Percentiles rank a stretch among this genome's conserved stretches.
phyloP scores from a whole-genome alignment of 2,888 invertebrate species.

The Thymelicus sylvestris region DNA sequence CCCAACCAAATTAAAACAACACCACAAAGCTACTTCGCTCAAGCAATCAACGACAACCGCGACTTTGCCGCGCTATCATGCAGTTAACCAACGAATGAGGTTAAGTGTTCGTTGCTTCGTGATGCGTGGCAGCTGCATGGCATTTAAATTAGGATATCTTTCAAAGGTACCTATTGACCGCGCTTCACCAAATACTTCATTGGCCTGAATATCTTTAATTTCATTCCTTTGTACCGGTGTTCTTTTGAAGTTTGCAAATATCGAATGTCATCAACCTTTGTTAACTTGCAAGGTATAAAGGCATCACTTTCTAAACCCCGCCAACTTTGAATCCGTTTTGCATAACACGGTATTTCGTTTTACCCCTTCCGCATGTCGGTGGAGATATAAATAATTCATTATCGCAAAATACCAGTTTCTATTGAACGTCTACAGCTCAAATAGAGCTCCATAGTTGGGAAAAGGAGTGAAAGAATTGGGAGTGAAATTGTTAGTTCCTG shows the following conservation, averaged over 20 bases:
- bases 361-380: slow-evolving; percentile 56
- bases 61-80: slow-evolving; percentile 65
- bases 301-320: slow-evolving; percentile 55
- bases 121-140: slow-evolving; percentile 73
- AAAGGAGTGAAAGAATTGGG: slow-evolving; percentile 49
- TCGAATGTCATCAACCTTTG: slow-evolving; percentile 52
- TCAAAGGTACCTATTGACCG: slow-evolving; percentile 54
- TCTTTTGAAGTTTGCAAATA: slow-evolving; percentile 44
- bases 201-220: slow-evolving; percentile 37
- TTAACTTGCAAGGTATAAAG: slow-evolving; percentile 50
- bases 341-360: slow-evolving; percentile 56
- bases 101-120: slow-evolving; percentile 71
- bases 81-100: slow-evolving; percentile 78
- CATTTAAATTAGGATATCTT: slow-evolving; percentile 63
- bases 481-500: slow-evolving; percentile 55
- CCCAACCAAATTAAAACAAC: slow-evolving; percentile 54
- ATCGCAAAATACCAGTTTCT: slow-evolving; percentile 63
- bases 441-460: slow-evolving; percentile 44
- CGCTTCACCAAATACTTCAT: slow-evolving; percentile 49
- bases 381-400: slow-evolving; percentile 61
- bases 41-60: slow-evolving; percentile 44
- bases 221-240: slow-evolving; percentile 19
- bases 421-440: slow-evolving; percentile 45
- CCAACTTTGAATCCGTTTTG: slow-evolving; percentile 51
- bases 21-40: slow-evolving; percentile 41